Conservation (phyloP, 1,140 invertebrate genomes). For the Tetranychus cinnabarinus region DNA sequence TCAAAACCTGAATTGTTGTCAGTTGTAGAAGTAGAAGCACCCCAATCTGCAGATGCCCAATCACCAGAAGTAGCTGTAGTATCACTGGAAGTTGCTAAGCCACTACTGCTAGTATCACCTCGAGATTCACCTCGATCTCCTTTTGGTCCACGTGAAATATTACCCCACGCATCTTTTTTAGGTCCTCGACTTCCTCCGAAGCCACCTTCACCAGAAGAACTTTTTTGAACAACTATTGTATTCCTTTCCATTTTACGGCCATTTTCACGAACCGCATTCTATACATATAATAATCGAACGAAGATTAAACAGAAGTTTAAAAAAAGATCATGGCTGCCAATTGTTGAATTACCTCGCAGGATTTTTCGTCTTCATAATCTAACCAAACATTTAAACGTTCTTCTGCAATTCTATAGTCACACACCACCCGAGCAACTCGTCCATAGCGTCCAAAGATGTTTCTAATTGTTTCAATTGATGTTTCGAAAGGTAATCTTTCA, state of each 20-base stretch:
- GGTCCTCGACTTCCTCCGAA: neutral
- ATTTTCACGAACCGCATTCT: neutral
- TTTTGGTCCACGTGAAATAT: neutral
- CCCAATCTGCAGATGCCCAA: neutral
- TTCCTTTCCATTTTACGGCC: neutral
- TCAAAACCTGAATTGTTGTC: neutral
- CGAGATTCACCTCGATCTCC: neutral
- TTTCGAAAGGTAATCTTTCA: neutral
- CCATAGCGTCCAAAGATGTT: constrained; percentile 3
- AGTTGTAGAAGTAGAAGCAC: neutral
- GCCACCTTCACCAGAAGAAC: neutral
- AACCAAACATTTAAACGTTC: neutral
- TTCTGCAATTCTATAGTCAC: neutral
- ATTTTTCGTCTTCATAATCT: neutral
- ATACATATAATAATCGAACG: too few relatives aligned
- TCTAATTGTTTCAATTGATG: neutral
- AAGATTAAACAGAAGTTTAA: too few relatives aligned
- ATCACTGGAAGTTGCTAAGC: neutral
- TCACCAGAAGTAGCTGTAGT: neutral
- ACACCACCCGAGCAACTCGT: neutral
- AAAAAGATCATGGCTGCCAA: neutral
- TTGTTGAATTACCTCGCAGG: neutral
- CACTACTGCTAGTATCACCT: neutral
- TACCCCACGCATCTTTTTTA: neutral
- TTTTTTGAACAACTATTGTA: neutral